Base-by-base conservation (phyloP, 2,113 vertebrate genomes). In the Capra hircus region DNA sequence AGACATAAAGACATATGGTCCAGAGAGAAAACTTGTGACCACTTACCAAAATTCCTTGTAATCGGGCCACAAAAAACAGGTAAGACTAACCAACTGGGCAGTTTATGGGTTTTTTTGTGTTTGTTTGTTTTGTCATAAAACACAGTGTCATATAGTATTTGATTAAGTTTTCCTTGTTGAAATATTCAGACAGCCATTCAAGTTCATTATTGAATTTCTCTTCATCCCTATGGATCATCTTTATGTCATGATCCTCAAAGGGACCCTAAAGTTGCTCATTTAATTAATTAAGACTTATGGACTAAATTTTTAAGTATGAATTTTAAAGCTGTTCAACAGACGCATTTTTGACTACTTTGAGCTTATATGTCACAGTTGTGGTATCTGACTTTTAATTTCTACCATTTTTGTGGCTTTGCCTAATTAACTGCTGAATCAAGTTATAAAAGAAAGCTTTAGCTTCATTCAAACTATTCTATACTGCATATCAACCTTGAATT, bases 1-100 rank as follows among this genome's bases (percentile, higher is more conserved):
- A 98, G 99, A 8, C 99, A 99, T 97, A 98, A 98, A 96, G 99
- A 99, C 86, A 99, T 99, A 96, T 99, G 99, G 99, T 99, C 99
- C 97, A 99, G 99, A 97, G 99, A 99, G 77, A 99, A 99, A 98
- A 99, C 99, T 0, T 99, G 99, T 15, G 98, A 99, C 67, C 99
- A 99, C 86, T 97, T 99, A 77, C 99, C 99, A 95, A 99, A 99
- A 96, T 99, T 99, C 96, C 99, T 99, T 45, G 98, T 99, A 82
- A 99, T 99, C 88, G 99, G 99, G 97, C 99, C 99, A 36, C 99
- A 99, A 92, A 99, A 99, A 97, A 99, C 99, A 98, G 99, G 99
- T 99, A 94, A 98, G 97, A 71, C 91, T 43, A 11, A 11, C 9
- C 13, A 60, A 9, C 7, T 13, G 1, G 45, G 11, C 43, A 62